phyloP scores from a whole-genome alignment of 2,888 invertebrate species.

The Tribolium freemani region DNA sequence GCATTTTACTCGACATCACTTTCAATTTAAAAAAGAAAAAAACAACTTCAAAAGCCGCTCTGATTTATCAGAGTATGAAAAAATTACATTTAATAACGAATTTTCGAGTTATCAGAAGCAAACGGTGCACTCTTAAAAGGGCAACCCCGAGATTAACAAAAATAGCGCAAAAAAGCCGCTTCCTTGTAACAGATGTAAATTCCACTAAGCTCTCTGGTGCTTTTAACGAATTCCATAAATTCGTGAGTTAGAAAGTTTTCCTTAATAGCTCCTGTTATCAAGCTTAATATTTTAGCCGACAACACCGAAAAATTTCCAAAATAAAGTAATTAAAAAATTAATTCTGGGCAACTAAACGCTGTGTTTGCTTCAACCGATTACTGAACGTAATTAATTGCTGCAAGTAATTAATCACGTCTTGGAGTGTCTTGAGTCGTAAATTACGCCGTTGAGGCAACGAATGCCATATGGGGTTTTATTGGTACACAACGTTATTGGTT shows the following conservation, averaged over 20 bases:
- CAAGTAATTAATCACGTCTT: slow-evolving; percentile 29
- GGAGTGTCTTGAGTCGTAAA: slow-evolving; percentile 30
- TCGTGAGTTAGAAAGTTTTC: slow-evolving; percentile 40
- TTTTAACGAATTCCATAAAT: slow-evolving; percentile 45
- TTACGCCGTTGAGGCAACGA: slow-evolving; percentile 19
- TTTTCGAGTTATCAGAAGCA: background rate
- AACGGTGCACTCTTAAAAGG: background rate
- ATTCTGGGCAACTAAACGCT: slow-evolving; percentile 11
- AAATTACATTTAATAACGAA: background rate
- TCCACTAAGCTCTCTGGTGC: slow-evolving; percentile 33
- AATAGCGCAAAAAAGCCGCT: slow-evolving; percentile 28
- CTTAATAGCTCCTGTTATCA: slow-evolving; percentile 30
- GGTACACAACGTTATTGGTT: slow-evolving; percentile 21
- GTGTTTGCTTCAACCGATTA: slow-evolving; percentile 10
- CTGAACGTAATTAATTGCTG: slow-evolving; percentile 34
- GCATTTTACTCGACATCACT: background rate
- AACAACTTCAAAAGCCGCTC: too few relatives aligned
- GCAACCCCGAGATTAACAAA: slow-evolving; percentile 27
- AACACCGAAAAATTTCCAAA: slow-evolving; percentile 7
- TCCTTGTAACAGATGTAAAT: slow-evolving; percentile 41
- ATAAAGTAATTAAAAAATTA: slow-evolving; percentile 25
- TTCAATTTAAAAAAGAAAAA: background rate
- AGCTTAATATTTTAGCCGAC: slow-evolving; percentile 27
- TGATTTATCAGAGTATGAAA: too few relatives aligned
- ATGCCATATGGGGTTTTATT: slow-evolving; percentile 31